Conservation (phyloP, 2,113 vertebrate genomes). For the Cettia cetti region DNA sequence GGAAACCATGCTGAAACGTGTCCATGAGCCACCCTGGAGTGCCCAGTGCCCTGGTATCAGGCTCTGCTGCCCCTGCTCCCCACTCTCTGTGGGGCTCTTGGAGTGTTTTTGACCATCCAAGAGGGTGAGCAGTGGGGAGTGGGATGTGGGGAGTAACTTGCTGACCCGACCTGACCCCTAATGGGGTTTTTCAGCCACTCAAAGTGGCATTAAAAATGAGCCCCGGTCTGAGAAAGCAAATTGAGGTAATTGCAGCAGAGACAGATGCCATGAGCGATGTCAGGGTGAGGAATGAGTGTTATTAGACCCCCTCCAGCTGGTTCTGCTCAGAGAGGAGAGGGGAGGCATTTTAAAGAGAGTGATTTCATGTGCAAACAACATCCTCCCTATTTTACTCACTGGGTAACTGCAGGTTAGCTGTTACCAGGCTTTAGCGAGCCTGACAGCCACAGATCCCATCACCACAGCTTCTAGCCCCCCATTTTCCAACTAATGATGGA, state of each 20-base stretch:
- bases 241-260: not conserved
- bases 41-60: not conserved
- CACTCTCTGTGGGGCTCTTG: fast-evolving
- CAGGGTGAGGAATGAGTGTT: not conserved
- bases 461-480: not conserved
- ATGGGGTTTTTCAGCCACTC: not conserved
- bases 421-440: not conserved
- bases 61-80: not conserved
- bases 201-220: not conserved
- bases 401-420: not conserved
- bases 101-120: not conserved
- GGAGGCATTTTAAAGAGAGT: not conserved
- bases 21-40: not conserved
- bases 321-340: not conserved
- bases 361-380: not conserved
- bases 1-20: not conserved
- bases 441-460: not conserved
- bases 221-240: not conserved
- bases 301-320: not conserved
- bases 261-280: not conserved
- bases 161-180: not conserved
- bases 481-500: not conserved
- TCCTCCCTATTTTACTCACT: not conserved
- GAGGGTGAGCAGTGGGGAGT: not conserved
- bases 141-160: fast-evolving